Base-by-base conservation (phyloP, 2,888 invertebrate genomes). In the Drosophila nr. perissopoda region DNA sequence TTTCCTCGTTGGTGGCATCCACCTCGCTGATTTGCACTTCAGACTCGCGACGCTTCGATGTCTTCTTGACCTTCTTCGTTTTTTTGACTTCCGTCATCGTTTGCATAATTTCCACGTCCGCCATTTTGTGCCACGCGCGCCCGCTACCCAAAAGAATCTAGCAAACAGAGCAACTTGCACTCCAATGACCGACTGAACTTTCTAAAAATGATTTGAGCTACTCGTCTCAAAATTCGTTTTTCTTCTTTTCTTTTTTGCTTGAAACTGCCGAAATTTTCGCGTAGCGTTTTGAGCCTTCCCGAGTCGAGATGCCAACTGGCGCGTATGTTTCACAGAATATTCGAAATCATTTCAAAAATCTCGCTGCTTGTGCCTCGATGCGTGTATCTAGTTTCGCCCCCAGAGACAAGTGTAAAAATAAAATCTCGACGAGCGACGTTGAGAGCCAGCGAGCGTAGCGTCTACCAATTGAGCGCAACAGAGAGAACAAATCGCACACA, bases 41-140 rank as follows among this genome's bases (percentile, higher is more conserved):
- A 91, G 96, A 96, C 93, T 97, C 95, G 93, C 97, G 96, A 91
- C 96, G 96, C 92, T 96, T 96, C 92, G 96, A 95, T 89, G 96
- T 96, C 94, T 97, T 97, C 95, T 97, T 98, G 94, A 97, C 96
- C 95, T 97, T 98, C 94, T 97, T 97, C 93, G 97, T 96, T 94
- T 97, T 96, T 94, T 96, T 95, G 93, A 95, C 96, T 92, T 97
- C 97, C 93, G 96, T 96, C 93, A 95, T 96, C 94, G 96, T 96
- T 94, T 97, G 96, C 94, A 97, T 96, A 84, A 96, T 95, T 94
- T 97, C 97, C 92, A 97, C 97, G 95, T 98, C 98, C 93, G 97
- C 97, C 98, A 98, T 98, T 94, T 93, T 92, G 67, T 48, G 56
- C 10, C 21, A 36, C 65, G 29, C 34, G 51, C 31, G 33, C 38